These are phyloP conservation scores for Myocastor coypus DNA, from an alignment of 2,113 vertebrate genomes.

Conservation along the genomic window DNA sequence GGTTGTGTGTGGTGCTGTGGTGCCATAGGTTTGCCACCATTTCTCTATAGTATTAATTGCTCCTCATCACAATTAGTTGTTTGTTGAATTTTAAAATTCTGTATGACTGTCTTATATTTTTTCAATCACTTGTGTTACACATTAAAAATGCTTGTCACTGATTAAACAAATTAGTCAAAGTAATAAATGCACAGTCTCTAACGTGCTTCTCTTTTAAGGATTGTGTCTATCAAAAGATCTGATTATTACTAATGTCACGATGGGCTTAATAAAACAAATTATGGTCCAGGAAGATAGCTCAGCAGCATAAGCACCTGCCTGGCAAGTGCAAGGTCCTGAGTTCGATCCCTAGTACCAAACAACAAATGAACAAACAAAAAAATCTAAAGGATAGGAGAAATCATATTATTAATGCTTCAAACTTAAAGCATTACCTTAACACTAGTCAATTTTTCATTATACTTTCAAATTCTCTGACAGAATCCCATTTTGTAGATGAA, in stretches of 20 bases:
- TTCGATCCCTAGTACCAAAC: too few species aligned
- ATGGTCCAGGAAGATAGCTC: too few species aligned
- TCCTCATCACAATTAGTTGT: not conserved
- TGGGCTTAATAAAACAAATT: conserved; percentile 1
- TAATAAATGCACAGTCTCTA: conserved; percentile 17
- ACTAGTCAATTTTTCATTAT: conserved; percentile 10
- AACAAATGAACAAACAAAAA: too few species aligned
- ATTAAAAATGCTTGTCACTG: not conserved
- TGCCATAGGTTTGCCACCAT: not conserved
- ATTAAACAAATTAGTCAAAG: conserved; percentile 52
- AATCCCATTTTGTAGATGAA: conserved; percentile 42
- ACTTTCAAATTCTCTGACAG: conserved; percentile 47
- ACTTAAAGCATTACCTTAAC: not conserved
- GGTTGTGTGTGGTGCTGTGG: not conserved
- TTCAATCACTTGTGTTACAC: not conserved
- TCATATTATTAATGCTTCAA: not conserved
- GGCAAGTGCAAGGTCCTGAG: too few species aligned
- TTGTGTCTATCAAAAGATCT: conserved; percentile 2
- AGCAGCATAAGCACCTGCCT: too few species aligned
- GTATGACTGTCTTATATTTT: conserved; percentile 1
- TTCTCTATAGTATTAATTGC: not conserved
- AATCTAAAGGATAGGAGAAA: not conserved
- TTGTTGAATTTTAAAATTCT: conserved; percentile 4
- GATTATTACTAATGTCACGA: not conserved
- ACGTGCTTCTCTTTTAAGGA: conserved; percentile 46